Conservation (phyloP, 2,888 invertebrate species). For the Amphipoea lucens region DNA sequence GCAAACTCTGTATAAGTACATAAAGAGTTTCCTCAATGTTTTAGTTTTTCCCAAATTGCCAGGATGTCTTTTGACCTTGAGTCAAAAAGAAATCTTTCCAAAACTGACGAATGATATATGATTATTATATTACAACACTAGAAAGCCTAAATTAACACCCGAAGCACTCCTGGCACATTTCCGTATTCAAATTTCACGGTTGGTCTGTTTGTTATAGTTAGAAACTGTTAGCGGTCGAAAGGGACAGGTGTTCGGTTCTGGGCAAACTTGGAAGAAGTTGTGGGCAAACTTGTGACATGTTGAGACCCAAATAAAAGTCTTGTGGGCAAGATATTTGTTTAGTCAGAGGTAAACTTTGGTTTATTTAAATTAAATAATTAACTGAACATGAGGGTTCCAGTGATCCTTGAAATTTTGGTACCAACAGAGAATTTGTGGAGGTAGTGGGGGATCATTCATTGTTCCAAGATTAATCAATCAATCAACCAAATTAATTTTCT, state of each 20-base stretch:
- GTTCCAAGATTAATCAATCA: background rate
- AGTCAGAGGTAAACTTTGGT: slow-evolving; percentile 47
- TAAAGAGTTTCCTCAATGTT: background rate
- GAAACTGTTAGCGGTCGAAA: slow-evolving; percentile 47
- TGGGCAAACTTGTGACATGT: slow-evolving; percentile 49
- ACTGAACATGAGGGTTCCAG: slow-evolving; percentile 5
- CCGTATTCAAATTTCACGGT: slow-evolving; percentile 45
- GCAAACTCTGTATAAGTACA: background rate
- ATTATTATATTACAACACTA: background rate
- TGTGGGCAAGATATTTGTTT: slow-evolving; percentile 44
- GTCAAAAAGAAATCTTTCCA: background rate
- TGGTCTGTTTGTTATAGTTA: slow-evolving; percentile 48
- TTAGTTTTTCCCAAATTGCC: background rate
- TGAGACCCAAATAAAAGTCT: slow-evolving; percentile 42
- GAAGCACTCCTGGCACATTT: background rate
- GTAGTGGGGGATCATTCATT: background rate
- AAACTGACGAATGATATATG: background rate
- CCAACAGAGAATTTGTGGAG: background rate
- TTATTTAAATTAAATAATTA: slow-evolving; percentile 50
- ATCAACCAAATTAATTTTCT: background rate
- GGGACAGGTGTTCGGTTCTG: slow-evolving; percentile 59
- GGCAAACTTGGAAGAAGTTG: slow-evolving; percentile 57
- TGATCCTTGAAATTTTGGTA: slow-evolving; percentile 11
- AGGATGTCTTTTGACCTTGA: background rate
- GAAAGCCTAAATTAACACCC: background rate